A percentile compares a stretch with the other conserved stretches of the same genome.
Conservation (phyloP, 2,113 vertebrate species). For the Varanus salvator region DNA sequence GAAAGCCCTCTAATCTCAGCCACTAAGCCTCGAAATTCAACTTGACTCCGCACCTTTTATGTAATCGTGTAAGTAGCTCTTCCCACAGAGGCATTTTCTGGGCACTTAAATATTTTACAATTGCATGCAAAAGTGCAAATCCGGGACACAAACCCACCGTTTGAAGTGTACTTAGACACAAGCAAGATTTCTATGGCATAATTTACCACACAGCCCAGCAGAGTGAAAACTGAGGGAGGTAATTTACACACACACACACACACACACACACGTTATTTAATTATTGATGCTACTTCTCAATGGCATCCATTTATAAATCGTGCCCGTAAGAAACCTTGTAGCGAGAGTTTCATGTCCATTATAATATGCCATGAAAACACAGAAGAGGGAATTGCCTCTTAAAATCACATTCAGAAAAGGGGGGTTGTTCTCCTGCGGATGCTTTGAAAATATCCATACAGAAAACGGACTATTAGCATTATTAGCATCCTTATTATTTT, state of each 20-base stretch:
- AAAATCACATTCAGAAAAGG: conserved; percentile 34
- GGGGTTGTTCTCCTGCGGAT: too few species aligned
- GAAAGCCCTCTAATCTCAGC: background rate
- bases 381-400: conserved; percentile 62
- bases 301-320: conserved; percentile 66
- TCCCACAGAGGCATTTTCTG: conserved; percentile 40
- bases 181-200: conserved; percentile 59
- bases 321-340: conserved; percentile 62
- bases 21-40: conserved; percentile 44
- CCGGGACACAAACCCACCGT: conserved; percentile 58
- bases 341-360: conserved; percentile 44
- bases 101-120: conserved; percentile 73
- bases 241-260: conserved; percentile 27
- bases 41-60: conserved; percentile 15
- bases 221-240: conserved; percentile 49
- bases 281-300: conserved; percentile 53
- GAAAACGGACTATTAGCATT: background rate
- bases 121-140: conserved; percentile 69
- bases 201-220: conserved; percentile 61
- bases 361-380: conserved; percentile 55
- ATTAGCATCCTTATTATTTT: background rate
- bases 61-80: conserved; percentile 51
- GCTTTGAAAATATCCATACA: background rate
- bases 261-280: background rate
- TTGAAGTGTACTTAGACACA: conserved; percentile 57